Evolutionary conservation across 2,888 invertebrate genomes (phyloP).

Genomic region (Lithophane socia): DNA sequence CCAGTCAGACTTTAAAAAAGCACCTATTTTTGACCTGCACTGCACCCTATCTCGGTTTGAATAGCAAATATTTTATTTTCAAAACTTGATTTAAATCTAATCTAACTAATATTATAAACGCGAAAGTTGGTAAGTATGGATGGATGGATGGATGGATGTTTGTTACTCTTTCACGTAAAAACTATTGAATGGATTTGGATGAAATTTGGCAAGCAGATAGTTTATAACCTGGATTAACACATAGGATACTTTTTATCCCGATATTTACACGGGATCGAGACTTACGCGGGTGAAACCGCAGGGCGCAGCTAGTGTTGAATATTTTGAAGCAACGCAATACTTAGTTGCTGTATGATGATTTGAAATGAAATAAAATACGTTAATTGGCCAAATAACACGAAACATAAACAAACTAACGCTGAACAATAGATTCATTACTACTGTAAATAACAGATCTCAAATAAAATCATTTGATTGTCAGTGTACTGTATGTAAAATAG

Average conservation of each 20-base stretch:
- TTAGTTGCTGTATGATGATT: not conserved
- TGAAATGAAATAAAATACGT: not conserved
- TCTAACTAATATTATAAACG: no score
- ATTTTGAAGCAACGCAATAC: not conserved
- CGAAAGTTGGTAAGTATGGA: no score
- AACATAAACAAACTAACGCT: conserved; percentile 16
- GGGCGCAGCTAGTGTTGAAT: not conserved
- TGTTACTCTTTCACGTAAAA: no score
- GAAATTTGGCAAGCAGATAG: no score
- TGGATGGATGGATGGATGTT: no score
- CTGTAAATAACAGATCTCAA: conserved; percentile 29
- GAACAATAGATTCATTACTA: conserved; percentile 15
- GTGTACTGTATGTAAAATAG: conserved; percentile 22
- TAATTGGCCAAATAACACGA: conserved; percentile 35
- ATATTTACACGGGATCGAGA: no score
- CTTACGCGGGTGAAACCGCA: no score
- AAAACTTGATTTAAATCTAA: not conserved
- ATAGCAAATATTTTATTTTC: not conserved
- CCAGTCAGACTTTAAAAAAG: not conserved
- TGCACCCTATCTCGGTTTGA: not conserved
- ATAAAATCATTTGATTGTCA: conserved; percentile 24
- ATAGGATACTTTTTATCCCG: no score
- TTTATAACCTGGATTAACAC: no score
- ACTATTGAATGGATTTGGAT: no score
- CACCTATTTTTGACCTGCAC: not conserved